phyloP scores from a whole-genome alignment of 2,888 invertebrate species.

The Cylindroiulus punctatus region DNA sequence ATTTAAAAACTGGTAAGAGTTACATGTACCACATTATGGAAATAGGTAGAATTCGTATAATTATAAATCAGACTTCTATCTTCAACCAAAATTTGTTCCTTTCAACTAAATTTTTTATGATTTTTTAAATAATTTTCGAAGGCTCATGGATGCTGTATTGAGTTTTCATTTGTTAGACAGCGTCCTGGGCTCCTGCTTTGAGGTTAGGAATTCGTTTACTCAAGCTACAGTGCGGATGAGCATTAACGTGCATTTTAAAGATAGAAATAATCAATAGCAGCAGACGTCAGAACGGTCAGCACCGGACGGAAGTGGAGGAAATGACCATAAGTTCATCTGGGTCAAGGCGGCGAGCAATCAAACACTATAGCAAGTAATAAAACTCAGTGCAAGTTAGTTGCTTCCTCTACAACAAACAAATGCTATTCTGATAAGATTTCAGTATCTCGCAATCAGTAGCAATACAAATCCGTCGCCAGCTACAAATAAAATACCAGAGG shows the following conservation, averaged over 20 bases:
- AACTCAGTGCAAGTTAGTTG: neutral
- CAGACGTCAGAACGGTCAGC: neutral
- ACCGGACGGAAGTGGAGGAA: neutral
- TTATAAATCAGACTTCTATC: too few relatives aligned
- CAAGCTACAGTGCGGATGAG: neutral
- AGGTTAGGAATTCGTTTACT: neutral
- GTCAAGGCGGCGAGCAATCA: conserved; percentile 22
- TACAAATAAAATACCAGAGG: neutral
- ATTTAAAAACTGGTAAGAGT: too few relatives aligned
- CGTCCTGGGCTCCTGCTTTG: neutral
- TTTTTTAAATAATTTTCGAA: too few relatives aligned
- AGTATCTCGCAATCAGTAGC: neutral
- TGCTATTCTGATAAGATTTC: conserved; percentile 12
- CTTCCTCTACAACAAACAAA: neutral
- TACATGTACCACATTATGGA: too few relatives aligned
- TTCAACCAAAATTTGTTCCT: too few relatives aligned
- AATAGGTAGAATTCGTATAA: too few relatives aligned
- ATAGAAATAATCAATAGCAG: neutral
- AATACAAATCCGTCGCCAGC: neutral
- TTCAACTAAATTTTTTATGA: too few relatives aligned
- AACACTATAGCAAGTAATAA: neutral
- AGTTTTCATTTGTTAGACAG: too few relatives aligned
- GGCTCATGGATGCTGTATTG: too few relatives aligned
- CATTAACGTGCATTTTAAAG: neutral
- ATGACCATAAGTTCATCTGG: conserved; percentile 17